phyloP scores from a whole-genome alignment of 2,113 vertebrate genomes.

The Microcebus murinus region DNA sequence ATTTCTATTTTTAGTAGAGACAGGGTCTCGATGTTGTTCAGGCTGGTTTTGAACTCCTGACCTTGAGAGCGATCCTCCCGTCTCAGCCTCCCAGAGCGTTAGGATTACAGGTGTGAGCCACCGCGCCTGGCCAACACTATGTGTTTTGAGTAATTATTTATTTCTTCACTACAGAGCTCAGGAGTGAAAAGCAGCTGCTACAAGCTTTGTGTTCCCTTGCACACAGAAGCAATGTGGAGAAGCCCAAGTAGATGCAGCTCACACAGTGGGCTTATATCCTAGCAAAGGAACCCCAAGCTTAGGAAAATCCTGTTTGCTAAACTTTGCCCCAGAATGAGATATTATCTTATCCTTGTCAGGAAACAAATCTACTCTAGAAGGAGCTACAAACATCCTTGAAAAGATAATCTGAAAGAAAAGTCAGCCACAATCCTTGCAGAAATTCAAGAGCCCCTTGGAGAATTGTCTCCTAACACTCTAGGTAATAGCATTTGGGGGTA shows the following conservation, averaged over 20 bases:
- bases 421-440: neutral
- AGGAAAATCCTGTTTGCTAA: neutral
- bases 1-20: no score
- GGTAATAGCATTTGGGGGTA: neutral
- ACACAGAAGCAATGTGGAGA: neutral
- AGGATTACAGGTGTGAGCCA: no score
- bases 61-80: no score
- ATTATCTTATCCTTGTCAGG: neutral
- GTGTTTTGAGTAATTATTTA: no score
- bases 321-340: neutral
- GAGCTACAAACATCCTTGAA: neutral
- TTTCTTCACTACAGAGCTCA: no score
- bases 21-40: no score
- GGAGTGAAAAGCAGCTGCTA: no score
- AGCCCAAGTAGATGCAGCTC: no score
- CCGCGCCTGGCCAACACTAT: no score
- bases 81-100: no score
- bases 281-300: neutral
- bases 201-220: neutral
- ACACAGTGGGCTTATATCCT: neutral
- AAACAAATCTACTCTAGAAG: neutral
- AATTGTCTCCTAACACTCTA: neutral
- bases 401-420: neutral
- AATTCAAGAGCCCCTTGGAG: neutral
- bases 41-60: no score